Evolutionary conservation across 92 coral and sea anemone genomes (phyloP).

Genomic region (Epizoanthus illoricatus): DNA sequence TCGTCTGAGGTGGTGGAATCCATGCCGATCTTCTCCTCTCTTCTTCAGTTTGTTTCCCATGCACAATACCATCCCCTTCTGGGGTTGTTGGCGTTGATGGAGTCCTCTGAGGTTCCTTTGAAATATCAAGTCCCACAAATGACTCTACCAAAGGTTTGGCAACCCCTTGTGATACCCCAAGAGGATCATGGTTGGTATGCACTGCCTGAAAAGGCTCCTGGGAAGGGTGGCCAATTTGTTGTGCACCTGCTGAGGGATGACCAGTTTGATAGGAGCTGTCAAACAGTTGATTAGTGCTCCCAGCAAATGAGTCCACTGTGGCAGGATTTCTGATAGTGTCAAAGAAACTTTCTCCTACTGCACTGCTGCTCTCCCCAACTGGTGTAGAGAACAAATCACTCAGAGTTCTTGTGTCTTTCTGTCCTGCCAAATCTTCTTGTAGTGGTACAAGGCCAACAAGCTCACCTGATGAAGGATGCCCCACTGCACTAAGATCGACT

Average conservation of each 20-base stretch:
- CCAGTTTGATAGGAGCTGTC: conserved; percentile 42
- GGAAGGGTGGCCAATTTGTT: conserved; percentile 36
- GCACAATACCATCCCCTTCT: conserved; percentile 59
- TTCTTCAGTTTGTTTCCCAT: conserved; percentile 70
- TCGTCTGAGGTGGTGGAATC: conserved; percentile 79
- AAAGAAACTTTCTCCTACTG: conserved; percentile 84
- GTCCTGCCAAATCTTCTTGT: conserved; percentile 31
- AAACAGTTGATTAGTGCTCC: conserved; percentile 24
- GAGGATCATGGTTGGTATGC: conserved; percentile 19
- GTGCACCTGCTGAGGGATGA: conserved; percentile 42
- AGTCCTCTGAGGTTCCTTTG: conserved; percentile 39
- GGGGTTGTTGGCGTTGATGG: conserved; percentile 69
- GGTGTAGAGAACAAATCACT: conserved; percentile 70
- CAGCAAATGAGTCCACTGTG: conserved; percentile 49
- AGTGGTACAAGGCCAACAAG: conserved; percentile 40
- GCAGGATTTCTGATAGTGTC: conserved; percentile 66
- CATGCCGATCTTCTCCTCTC: conserved; percentile 69
- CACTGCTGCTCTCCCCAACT: conserved; percentile 30
- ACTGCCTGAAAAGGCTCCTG: conserved; percentile 26
- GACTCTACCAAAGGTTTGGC: conserved; percentile 42
- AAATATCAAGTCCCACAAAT: conserved; percentile 28
- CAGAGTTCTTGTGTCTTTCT: conserved; percentile 57
- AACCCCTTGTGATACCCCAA: conserved; percentile 23
- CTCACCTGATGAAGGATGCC: conserved; percentile 39
- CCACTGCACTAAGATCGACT: conserved; percentile 26